Conservation (phyloP, 1,140 invertebrate genomes). For the Piezodorus guildinii region DNA sequence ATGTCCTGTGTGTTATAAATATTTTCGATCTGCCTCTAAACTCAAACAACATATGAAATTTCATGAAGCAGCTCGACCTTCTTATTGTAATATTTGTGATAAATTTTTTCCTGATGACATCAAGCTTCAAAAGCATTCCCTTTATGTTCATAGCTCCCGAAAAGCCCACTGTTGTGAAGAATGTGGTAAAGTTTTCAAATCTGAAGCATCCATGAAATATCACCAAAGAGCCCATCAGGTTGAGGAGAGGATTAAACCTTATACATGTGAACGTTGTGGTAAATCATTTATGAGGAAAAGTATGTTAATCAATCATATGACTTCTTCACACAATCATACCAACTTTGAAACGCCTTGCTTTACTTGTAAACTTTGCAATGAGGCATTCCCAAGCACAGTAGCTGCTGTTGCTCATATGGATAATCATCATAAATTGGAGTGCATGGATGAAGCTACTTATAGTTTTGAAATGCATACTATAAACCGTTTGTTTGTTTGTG, state of each 20-base stretch:
- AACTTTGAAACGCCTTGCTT: constrained; percentile 25
- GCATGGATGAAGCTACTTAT: constrained; percentile 22
- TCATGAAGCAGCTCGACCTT: constrained; percentile 21
- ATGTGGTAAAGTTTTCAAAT: constrained; percentile 27
- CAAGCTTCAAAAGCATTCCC: constrained; percentile 25
- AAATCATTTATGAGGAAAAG: constrained; percentile 27
- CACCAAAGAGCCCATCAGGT: constrained; percentile 25
- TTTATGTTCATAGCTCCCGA: constrained; percentile 18
- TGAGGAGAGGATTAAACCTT: constrained; percentile 24
- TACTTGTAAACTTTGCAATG: constrained; percentile 27
- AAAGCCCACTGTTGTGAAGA: constrained; percentile 26
- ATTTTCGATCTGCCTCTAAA: constrained; percentile 21
- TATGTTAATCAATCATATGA: constrained; percentile 27
- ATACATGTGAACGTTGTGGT: constrained; percentile 27
- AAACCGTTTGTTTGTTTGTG: constrained; percentile 24
- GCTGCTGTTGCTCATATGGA: constrained; percentile 25
- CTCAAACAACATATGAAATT: constrained; percentile 24
- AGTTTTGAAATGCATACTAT: constrained; percentile 25
- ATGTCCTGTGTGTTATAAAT: constrained; percentile 26
- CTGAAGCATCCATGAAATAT: constrained; percentile 23
- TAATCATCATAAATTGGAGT: constrained; percentile 18
- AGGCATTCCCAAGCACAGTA: constrained; percentile 26
- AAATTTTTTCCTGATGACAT: constrained; percentile 26
- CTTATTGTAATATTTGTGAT: constrained; percentile 24
- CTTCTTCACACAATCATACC: constrained; percentile 23